Base-by-base conservation (phyloP, 2,113 vertebrate species). In the Hemiprocne comata region DNA sequence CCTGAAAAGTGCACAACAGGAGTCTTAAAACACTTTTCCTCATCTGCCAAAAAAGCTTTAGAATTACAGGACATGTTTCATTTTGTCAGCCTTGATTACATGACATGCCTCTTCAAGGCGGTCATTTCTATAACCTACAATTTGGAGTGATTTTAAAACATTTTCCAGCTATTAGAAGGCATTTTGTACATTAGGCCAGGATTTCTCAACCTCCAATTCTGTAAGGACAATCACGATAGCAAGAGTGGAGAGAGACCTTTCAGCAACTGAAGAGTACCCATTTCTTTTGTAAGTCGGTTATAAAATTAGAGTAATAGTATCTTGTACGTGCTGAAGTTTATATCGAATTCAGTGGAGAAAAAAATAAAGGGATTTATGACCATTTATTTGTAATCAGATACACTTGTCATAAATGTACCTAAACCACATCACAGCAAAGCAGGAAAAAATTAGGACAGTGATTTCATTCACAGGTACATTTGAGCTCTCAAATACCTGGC, bases 81-180 rank as follows among this genome's bases (percentile, higher is more conserved):
- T 89, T 89, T 83, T 91, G 78, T 70, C 92, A 83, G 67, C 62
- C 79, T 54, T 91, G 90, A 79, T 88, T 96, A 79, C 36, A 53
- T 10, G 82, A 40, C 50, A 72, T 44, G 74, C 23, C 62, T 95
- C 77, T 87, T 94, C 78, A 83, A 87, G 50, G 44, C 1, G 5
- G 82, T 54, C 51, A 96, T 83, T 85, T 57, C 67, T 73, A 28
- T 23, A 75, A 87, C 74, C 58, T 73, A 54, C 75, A 85, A 40
- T 11, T 24, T 91, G 78, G 83, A 92, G 72, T 70, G 90, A 93
- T 93, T 91, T 95, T 40, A 89, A 91, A 95, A 90, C 1, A 2
- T 44, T 92, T 94, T 70, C 44, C 82, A 70, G 42, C 81, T 92
- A 46, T 86, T 77, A 73, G 40, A 85, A 77, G 85, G 61, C 75